Evolutionary conservation across 1,140 invertebrate genomes (phyloP).

Genomic region (Lineus longissimus): DNA sequence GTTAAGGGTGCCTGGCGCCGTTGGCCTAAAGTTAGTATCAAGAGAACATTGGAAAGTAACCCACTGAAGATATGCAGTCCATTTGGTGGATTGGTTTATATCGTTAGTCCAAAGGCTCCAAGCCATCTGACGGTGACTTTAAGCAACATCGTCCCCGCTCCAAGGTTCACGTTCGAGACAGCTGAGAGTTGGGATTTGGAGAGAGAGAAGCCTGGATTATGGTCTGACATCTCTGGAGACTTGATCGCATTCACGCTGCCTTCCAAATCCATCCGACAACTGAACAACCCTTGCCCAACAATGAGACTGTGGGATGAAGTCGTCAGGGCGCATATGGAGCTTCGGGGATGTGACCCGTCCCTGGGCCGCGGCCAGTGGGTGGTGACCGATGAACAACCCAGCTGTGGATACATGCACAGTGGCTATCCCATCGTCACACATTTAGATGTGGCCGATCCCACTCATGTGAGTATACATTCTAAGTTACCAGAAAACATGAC

Average conservation of each 20-base stretch:
- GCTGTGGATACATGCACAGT: constrained; percentile 27
- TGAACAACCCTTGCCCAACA: constrained; percentile 16
- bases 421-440: constrained; percentile 33
- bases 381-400: constrained; percentile 27
- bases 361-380: constrained; percentile 20
- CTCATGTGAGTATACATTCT: background rate
- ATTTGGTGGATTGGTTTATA: background rate
- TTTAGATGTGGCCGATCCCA: constrained; percentile 24
- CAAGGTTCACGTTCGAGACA: background rate
- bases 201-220: constrained; percentile 19
- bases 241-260: constrained; percentile 27
- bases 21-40: background rate
- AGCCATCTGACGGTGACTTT: background rate
- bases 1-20: background rate
- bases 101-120: background rate
- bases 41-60: background rate
- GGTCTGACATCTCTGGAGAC: constrained; percentile 28
- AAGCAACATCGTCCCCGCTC: background rate
- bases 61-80: constrained; percentile 2
- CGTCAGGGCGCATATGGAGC: constrained; percentile 17
- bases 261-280: constrained; percentile 16
- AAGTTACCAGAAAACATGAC: too few species aligned
- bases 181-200: background rate
- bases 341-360: constrained; percentile 19
- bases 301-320: constrained; percentile 25